A percentile compares a stretch with the other conserved stretches of the same genome.
Evolutionary conservation across 2,113 vertebrate species (phyloP).

Genomic region (Egretta garzetta): DNA sequence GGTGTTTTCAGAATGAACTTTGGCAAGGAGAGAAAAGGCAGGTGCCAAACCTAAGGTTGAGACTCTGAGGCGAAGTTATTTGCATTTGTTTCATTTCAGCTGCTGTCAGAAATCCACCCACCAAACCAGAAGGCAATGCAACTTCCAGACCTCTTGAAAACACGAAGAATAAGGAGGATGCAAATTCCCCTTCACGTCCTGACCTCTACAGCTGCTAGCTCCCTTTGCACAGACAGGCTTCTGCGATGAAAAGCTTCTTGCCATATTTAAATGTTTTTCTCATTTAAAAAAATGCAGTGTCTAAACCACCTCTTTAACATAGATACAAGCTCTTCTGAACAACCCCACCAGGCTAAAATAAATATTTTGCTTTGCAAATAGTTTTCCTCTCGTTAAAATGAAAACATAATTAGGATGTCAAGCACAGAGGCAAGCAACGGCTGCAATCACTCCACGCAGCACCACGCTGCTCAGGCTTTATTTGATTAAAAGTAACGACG

Average conservation of each 20-base stretch:
- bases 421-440: background rate
- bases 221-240: background rate
- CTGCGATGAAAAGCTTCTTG: background rate
- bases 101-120: background rate
- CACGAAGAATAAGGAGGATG: background rate
- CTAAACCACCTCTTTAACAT: constrained; percentile 8
- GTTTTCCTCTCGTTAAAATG: constrained; percentile 4
- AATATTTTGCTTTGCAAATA: constrained; percentile 29
- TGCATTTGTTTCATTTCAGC: background rate
- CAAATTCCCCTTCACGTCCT: background rate
- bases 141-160: background rate
- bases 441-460: background rate
- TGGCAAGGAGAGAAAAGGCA: background rate
- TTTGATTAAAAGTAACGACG: constrained; percentile 7
- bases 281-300: background rate
- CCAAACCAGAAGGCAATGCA: background rate
- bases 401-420: constrained; percentile 8
- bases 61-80: background rate
- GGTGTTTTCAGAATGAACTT: background rate
- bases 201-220: background rate
- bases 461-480: background rate
- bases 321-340: background rate
- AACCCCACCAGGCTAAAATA: constrained; percentile 14
- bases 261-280: background rate
- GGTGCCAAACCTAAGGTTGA: background rate